Evolutionary conservation across 2,113 vertebrate species (phyloP).

Genomic region (Petaurus breviceps): DNA sequence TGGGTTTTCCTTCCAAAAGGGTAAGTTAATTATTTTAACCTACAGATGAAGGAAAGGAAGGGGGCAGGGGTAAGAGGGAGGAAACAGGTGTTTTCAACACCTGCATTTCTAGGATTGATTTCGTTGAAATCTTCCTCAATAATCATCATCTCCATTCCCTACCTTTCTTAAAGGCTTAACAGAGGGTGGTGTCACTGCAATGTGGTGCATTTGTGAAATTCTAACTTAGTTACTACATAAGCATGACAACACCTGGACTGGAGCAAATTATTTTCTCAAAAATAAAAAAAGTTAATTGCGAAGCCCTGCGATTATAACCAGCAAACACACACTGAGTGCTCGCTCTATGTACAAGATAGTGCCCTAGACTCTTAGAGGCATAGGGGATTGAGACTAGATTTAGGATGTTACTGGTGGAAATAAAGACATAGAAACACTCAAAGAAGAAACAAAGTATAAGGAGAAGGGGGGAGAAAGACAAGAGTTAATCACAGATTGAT

Average conservation of each 20-base stretch:
- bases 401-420: neutral
- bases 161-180: constrained; percentile 59
- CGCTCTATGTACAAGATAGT: too few relatives aligned
- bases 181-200: neutral
- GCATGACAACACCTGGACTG: constrained; percentile 61
- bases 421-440: neutral
- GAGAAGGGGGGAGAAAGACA: neutral
- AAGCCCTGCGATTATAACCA: neutral
- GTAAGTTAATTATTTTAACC: constrained; percentile 77
- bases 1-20: constrained; percentile 51
- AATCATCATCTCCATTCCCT: constrained; percentile 44
- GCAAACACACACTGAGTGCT: neutral
- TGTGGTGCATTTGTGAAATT: constrained; percentile 49
- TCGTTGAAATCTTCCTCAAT: constrained; percentile 64
- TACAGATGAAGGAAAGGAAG: constrained; percentile 28
- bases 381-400: neutral
- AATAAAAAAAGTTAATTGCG: neutral
- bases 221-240: constrained; percentile 69
- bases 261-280: constrained; percentile 73
- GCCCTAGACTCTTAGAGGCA: neutral
- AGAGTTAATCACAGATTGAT: constrained; percentile 66
- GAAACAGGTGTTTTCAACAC: constrained; percentile 82
- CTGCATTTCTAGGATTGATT: constrained; percentile 79
- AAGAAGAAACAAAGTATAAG: neutral
- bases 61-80: neutral